Base-by-base conservation (phyloP, 2,797 vertebrate genomes). In the Muscicapa comitata region DNA sequence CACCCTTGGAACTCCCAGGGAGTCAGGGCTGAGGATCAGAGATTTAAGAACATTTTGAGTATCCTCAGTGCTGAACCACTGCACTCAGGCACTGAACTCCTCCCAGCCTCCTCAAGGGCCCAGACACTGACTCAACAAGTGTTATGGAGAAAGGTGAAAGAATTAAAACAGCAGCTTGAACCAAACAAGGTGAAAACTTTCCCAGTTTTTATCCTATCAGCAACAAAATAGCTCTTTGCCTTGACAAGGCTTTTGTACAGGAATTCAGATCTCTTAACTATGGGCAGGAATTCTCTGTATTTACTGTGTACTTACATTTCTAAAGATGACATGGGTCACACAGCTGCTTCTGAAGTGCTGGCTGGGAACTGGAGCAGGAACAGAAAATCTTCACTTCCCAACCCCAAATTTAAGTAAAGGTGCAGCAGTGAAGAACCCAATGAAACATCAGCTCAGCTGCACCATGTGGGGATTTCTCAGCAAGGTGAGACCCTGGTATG, bases 391-490 rank as follows among this genome's bases (percentile, higher is more conserved):
- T 40, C 43, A 53, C 6, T 37, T 26, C 21, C 25, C 9, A 12
- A 20, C 17, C 16, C 42, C 1, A 2, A 26, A 21, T n/a, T 48
- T 13, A 14, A 17, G 19, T 4, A 13, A 66, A 72, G 45, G 31
- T 11, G n/a, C 33, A 73, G 59, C 28, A 33, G 58, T 4, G 37
- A 42, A 61, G 43, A 55, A 66, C 28, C 31, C 10, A 3, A 58
- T 35, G 53, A 29, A 73, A 33, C 17, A 54, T 1, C n/a, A 70
- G 15, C 3, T 47, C 63, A 84, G 77, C 58, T 57, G 57, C 26
- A 19, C 0, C 0, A 0, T 7, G 5, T 2, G 7, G 43, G 63
- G 35, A 37, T 20, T 51, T 51, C 59, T 65, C 21, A 75, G 47
- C 65, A 61, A 72, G 33, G 0, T 45, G 21, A 67, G 50, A 67